phyloP scores from a whole-genome alignment of 2,797 vertebrate genomes.

The Dendrocincla fuliginosa region DNA sequence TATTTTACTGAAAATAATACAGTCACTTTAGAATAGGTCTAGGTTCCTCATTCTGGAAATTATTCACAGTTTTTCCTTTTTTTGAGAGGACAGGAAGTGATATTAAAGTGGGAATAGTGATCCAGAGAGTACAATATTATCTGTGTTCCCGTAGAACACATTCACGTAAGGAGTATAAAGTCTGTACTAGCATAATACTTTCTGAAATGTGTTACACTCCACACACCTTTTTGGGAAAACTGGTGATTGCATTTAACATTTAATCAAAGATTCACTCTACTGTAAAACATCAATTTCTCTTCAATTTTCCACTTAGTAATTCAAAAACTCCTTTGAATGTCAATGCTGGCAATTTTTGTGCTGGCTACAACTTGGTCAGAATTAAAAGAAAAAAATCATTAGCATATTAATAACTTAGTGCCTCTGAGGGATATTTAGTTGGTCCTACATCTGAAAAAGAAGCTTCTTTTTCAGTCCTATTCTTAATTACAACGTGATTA shows the following conservation, averaged over 20 bases:
- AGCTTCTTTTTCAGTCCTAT: not conserved
- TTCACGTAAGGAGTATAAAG: not conserved
- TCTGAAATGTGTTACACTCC: not conserved
- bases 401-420: constrained; percentile 18
- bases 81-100: not conserved
- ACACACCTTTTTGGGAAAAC: not conserved
- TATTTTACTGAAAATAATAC: not conserved
- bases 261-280: constrained; percentile 29
- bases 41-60: not conserved
- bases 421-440: not conserved
- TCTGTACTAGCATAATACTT: not conserved
- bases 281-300: constrained; percentile 22
- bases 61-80: not conserved
- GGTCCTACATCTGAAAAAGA: not conserved
- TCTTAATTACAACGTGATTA: not conserved
- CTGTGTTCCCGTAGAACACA: not conserved
- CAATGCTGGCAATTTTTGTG: not conserved
- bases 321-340: constrained; percentile 39
- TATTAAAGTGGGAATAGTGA: not conserved
- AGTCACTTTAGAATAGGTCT: not conserved
- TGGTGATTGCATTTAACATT: not conserved
- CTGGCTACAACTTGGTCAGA: not conserved
- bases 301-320: constrained; percentile 40
- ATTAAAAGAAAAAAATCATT: not conserved
- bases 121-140: not conserved